Evolutionary conservation across 2,888 invertebrate genomes (phyloP).

Genomic region (Rhagonycha lutea): DNA sequence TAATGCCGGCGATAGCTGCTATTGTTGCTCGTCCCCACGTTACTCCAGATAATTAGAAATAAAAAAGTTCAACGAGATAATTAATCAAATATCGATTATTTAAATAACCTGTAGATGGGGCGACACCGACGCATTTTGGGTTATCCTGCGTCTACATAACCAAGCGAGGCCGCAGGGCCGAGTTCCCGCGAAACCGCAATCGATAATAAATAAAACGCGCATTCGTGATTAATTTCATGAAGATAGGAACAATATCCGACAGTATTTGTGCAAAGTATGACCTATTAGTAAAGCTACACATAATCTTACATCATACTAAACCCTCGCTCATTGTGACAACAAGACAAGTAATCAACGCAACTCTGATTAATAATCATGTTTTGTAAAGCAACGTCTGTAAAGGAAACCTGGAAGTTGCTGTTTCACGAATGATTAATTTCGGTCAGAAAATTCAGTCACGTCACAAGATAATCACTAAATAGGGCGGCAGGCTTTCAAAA

Average conservation of each 20-base stretch:
- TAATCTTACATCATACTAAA: constrained; percentile 21
- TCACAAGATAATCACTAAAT: constrained; percentile 20
- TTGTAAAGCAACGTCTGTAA: constrained; percentile 22
- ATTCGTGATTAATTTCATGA: background rate
- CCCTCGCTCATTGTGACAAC: constrained; percentile 24
- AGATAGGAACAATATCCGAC: constrained; percentile 11
- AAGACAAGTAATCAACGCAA: constrained; percentile 27
- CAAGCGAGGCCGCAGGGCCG: background rate
- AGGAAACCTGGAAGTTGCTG: constrained; percentile 23
- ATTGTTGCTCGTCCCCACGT: constrained; percentile 32
- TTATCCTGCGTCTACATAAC: background rate
- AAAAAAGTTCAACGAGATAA: background rate
- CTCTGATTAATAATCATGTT: constrained; percentile 28
- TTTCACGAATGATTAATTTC: constrained; percentile 30
- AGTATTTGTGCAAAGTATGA: constrained; percentile 12
- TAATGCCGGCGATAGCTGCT: constrained; percentile 42
- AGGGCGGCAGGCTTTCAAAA: constrained; percentile 5
- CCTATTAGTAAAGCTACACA: constrained; percentile 20
- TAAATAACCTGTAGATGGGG: background rate
- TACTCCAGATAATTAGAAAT: background rate
- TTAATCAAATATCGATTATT: background rate
- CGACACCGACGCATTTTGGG: background rate
- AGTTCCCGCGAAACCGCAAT: background rate
- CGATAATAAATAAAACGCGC: constrained; percentile 3
- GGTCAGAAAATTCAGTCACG: constrained; percentile 23